Evolutionary conservation across 2,797 vertebrate genomes (phyloP).

Genomic region (Peromyscus eremicus): DNA sequence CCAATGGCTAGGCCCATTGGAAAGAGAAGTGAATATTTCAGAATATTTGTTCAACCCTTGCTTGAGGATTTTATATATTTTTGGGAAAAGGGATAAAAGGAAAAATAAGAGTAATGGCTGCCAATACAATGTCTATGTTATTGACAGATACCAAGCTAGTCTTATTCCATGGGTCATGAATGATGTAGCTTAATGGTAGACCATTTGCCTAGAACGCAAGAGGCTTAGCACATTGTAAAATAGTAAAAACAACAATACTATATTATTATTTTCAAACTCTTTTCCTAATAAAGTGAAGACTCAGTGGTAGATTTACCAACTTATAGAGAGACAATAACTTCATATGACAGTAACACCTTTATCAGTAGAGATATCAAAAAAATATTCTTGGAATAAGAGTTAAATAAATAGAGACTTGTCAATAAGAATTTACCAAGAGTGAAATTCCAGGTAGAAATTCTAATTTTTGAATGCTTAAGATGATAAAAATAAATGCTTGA

Average conservation of each 20-base stretch:
- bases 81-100: slow-evolving; percentile 6
- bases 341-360: slow-evolving; percentile 42
- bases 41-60: slow-evolving; percentile 28
- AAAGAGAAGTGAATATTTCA: slow-evolving; percentile 46
- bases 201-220: background rate
- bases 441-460: background rate
- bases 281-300: slow-evolving; percentile 18
- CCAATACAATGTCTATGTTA: background rate
- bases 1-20: slow-evolving; percentile 46
- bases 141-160: background rate
- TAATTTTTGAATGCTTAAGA: slow-evolving; percentile 9
- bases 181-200: background rate
- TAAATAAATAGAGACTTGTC: slow-evolving; percentile 67
- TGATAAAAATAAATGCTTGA: slow-evolving; percentile 4
- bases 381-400: slow-evolving; percentile 62
- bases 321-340: slow-evolving; percentile 39
- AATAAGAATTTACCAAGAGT: slow-evolving; percentile 53
- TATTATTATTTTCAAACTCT: slow-evolving; percentile 52
- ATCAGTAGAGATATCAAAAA: slow-evolving; percentile 62
- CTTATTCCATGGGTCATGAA: slow-evolving; percentile 6
- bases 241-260: too few relatives aligned
- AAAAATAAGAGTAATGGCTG: background rate
- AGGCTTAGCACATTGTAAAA: background rate
- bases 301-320: slow-evolving; percentile 55
- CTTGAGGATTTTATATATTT: slow-evolving; percentile 41